These are phyloP conservation scores for Saxicola maurus DNA, from an alignment of 2,797 vertebrate species.

Conservation along the genomic window DNA sequence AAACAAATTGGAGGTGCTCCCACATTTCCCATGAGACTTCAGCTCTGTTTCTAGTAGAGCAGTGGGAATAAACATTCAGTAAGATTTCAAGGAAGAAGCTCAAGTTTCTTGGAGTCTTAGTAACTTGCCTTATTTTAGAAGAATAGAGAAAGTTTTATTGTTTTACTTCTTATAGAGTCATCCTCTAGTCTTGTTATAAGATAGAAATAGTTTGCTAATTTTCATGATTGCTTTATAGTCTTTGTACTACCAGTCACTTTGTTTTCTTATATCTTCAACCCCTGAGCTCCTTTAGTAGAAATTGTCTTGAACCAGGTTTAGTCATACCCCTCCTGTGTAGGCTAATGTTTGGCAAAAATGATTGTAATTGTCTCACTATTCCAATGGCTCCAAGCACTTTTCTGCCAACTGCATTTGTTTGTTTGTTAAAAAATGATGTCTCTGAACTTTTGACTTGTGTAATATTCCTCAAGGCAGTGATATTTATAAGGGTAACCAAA, in stretches of 20 bases:
- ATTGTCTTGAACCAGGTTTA: neutral
- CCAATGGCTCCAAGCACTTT: neutral
- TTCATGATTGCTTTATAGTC: neutral
- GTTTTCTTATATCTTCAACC: neutral
- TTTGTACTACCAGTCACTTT: neutral
- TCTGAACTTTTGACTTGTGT: neutral
- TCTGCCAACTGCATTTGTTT: neutral
- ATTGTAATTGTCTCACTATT: neutral
- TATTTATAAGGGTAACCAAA: neutral
- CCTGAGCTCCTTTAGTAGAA: neutral
- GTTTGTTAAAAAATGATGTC: neutral
- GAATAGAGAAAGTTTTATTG: neutral
- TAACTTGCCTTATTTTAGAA: neutral
- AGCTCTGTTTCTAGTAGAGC: neutral
- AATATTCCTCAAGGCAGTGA: neutral
- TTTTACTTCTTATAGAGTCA: neutral
- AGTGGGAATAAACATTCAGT: neutral
- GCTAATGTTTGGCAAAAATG: neutral
- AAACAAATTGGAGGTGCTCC: neutral
- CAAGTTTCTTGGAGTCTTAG: neutral
- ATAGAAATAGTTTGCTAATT: neutral
- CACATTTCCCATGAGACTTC: neutral
- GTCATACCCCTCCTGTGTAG: neutral
- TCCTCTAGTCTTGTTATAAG: neutral
- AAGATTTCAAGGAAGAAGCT: neutral